Percentiles rank a stretch among this genome's conserved stretches.
These are phyloP conservation scores for Polydrusus tereticollis DNA, from an alignment of 2,888 invertebrate genomes.

Conservation along the genomic window DNA sequence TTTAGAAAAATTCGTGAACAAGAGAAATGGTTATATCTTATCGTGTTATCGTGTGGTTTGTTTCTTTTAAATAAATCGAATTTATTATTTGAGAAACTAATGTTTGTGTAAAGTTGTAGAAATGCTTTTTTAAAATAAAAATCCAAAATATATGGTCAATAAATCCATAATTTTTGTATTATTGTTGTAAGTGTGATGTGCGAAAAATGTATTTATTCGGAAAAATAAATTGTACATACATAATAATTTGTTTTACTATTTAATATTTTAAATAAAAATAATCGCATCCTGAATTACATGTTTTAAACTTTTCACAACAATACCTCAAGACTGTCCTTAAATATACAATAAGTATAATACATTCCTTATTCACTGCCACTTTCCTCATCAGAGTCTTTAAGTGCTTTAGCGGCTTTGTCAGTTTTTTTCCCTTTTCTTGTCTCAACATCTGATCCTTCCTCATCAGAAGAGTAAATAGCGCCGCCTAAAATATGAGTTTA, in stretches of 20 bases:
- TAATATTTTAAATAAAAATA: background rate
- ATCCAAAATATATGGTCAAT: too few species aligned
- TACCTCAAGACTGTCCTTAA: too few species aligned
- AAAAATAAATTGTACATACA: background rate
- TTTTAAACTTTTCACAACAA: background rate
- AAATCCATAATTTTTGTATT: background rate
- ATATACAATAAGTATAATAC: too few species aligned
- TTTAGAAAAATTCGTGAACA: too few species aligned
- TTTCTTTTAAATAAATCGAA: too few species aligned
- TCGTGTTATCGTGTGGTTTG: too few species aligned
- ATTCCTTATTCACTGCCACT: slow-evolving; percentile 58
- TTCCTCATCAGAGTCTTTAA: slow-evolving; percentile 81
- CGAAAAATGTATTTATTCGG: background rate
- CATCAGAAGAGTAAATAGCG: slow-evolving; percentile 90
- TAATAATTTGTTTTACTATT: background rate
- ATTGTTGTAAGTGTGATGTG: slow-evolving; percentile 6
- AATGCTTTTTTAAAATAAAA: too few species aligned
- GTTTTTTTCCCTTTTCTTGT: slow-evolving; percentile 78
- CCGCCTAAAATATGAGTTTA: slow-evolving; percentile 60
- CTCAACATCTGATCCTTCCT: slow-evolving; percentile 88
- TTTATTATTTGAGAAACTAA: too few species aligned
- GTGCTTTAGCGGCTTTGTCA: slow-evolving; percentile 79
- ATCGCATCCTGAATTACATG: background rate
- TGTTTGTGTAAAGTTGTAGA: too few species aligned
- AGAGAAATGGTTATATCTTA: too few species aligned